Conservation (phyloP, 2,113 vertebrate species). For the Bujurquina vittata region DNA sequence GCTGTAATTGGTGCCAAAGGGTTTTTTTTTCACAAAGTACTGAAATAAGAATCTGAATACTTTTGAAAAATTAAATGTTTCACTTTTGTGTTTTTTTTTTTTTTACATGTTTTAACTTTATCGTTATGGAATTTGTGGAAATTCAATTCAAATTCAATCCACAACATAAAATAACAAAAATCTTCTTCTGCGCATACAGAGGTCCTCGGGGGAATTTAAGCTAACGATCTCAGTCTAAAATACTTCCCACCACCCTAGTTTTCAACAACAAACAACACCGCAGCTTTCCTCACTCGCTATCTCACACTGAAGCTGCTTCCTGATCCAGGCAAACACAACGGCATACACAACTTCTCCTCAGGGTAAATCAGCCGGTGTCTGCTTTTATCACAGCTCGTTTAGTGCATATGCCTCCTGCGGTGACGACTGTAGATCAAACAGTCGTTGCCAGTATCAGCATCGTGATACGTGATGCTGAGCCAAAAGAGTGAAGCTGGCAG, state of each 20-base stretch:
- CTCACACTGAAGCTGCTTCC: not conserved
- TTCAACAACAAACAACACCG: not conserved
- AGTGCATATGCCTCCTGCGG: not conserved
- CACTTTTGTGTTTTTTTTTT: not conserved
- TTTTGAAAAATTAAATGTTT: not conserved
- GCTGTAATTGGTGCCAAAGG: not conserved
- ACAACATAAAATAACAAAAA: not conserved
- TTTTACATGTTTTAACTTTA: not conserved
- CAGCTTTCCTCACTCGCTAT: not conserved
- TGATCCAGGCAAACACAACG: not conserved
- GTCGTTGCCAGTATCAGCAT: not conserved
- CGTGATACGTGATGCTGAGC: conserved; percentile 7
- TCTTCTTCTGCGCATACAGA: not conserved
- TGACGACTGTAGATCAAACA: not conserved
- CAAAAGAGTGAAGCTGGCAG: conserved; percentile 2
- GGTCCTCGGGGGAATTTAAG: not conserved
- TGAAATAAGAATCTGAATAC: not conserved
- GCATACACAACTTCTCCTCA: not conserved
- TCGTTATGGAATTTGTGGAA: not conserved
- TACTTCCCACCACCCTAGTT: not conserved
- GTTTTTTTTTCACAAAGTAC: not conserved
- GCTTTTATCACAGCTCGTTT: not conserved
- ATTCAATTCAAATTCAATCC: not conserved
- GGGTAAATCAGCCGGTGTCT: not conserved
- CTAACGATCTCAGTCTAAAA: not conserved